Evolutionary conservation across 2,797 vertebrate species (phyloP).

Genomic region (Pantherophis alleghaniensis): DNA sequence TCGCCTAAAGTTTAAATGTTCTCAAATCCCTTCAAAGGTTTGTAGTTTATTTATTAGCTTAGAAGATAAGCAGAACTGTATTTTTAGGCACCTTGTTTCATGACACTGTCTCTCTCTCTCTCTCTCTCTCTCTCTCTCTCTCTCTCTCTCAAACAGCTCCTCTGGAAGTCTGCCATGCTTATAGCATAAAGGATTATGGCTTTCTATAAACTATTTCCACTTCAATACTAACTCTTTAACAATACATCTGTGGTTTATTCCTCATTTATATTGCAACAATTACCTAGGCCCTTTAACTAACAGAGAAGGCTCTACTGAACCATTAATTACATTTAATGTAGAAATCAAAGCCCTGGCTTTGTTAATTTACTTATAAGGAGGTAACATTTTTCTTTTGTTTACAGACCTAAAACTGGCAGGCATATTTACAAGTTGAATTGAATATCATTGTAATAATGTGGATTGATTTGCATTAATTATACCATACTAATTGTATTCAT

Average conservation of each 20-base stretch:
- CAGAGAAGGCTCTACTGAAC: not conserved
- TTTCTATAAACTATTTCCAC: slow-evolving; percentile 12
- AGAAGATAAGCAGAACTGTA: not conserved
- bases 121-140: too few relatives aligned
- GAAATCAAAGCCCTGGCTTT: not conserved
- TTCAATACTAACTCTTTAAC: not conserved
- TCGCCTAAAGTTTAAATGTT: not conserved
- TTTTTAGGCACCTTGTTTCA: not conserved
- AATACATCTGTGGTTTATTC: slow-evolving; percentile 22
- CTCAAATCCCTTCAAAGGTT: not conserved
- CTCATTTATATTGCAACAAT: slow-evolving; percentile 18
- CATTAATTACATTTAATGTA: slow-evolving; percentile 19
- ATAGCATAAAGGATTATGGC: not conserved
- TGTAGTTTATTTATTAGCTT: not conserved
- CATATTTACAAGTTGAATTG: not conserved
- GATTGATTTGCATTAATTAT: not conserved
- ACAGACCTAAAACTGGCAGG: not conserved
- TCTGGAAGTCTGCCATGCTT: not conserved
- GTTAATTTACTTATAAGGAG: slow-evolving; percentile 13
- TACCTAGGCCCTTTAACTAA: slow-evolving; percentile 2
- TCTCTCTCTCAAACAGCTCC: not conserved
- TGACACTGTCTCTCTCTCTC: too few relatives aligned
- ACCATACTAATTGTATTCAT: not conserved
- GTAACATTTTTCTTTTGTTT: not conserved
- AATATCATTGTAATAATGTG: not conserved